Conservation (phyloP, 2,113 vertebrate species). For the Puffinus mauretanicus region DNA sequence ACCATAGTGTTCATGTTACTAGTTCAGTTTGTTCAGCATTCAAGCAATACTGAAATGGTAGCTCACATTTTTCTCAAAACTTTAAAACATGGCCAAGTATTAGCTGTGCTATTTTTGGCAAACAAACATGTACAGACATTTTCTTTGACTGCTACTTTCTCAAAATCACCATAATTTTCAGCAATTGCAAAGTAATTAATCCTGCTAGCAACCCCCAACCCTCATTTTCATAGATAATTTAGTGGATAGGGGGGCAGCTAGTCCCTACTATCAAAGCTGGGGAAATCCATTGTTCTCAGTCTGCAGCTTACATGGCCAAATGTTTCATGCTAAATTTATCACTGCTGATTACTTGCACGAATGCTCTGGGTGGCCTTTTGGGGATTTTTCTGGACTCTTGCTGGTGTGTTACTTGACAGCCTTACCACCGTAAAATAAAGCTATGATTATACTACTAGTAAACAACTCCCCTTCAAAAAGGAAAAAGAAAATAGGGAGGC, state of each 20-base stretch:
- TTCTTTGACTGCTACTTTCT: slow-evolving; percentile 12
- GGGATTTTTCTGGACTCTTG: slow-evolving; percentile 20
- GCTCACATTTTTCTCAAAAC: background rate
- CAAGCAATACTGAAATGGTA: background rate
- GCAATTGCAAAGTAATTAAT: slow-evolving; percentile 47
- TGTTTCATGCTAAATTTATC: slow-evolving; percentile 46
- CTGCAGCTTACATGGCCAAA: slow-evolving; percentile 1
- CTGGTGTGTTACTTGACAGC: slow-evolving; percentile 3
- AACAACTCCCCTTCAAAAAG: background rate
- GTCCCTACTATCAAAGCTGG: background rate
- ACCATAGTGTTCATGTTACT: background rate
- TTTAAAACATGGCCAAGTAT: background rate
- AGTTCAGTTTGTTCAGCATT: background rate
- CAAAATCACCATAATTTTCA: slow-evolving; percentile 45
- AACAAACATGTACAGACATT: background rate
- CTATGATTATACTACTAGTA: background rate
- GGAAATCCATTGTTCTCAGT: slow-evolving; percentile 26
- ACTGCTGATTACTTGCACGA: slow-evolving; percentile 7
- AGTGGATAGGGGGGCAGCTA: background rate
- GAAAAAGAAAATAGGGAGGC: background rate
- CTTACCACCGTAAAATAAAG: background rate
- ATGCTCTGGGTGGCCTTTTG: background rate
- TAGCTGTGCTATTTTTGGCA: slow-evolving; percentile 24
- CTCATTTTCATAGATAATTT: slow-evolving; percentile 47
- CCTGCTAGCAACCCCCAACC: slow-evolving; percentile 5